phyloP scores from a whole-genome alignment of 2,113 vertebrate genomes.

The Arizona elegans region DNA sequence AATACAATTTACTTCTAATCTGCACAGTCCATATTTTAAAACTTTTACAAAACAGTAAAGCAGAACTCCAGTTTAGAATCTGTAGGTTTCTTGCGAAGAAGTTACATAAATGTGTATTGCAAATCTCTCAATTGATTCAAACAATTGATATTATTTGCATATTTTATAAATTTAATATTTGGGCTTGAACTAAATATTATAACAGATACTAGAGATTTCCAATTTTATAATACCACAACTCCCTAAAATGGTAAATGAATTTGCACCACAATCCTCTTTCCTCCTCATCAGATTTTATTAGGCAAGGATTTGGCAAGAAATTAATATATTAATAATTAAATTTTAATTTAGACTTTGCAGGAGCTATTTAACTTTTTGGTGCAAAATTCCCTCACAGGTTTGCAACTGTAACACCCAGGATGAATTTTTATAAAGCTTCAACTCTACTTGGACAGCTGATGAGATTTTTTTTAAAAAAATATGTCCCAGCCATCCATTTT shows the following conservation, averaged over 20 bases:
- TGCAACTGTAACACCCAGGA: too few species aligned
- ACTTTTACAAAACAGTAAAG: too few species aligned
- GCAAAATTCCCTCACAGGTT: too few species aligned
- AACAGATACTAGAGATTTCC: neutral
- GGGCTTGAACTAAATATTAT: slow-evolving; percentile 3
- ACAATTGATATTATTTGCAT: neutral
- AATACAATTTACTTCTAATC: too few species aligned
- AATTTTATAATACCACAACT: neutral
- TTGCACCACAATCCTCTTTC: neutral
- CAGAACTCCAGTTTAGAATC: neutral
- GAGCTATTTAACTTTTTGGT: too few species aligned
- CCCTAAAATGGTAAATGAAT: neutral
- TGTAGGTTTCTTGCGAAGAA: neutral
- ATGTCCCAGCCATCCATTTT: too few species aligned
- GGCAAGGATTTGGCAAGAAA: neutral
- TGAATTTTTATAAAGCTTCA: too few species aligned
- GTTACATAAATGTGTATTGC: neutral
- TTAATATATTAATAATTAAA: neutral
- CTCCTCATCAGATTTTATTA: neutral
- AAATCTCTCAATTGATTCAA: slow-evolving; percentile 1
- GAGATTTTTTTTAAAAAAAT: too few species aligned
- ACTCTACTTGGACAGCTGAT: too few species aligned
- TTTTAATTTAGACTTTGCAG: neutral
- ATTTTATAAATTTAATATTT: neutral
- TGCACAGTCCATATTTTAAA: too few species aligned